Evolutionary conservation across 2,113 vertebrate genomes (phyloP), one percentile per base, ranked within the genome.

Genomic region (Zootoca vivipara): DNA sequence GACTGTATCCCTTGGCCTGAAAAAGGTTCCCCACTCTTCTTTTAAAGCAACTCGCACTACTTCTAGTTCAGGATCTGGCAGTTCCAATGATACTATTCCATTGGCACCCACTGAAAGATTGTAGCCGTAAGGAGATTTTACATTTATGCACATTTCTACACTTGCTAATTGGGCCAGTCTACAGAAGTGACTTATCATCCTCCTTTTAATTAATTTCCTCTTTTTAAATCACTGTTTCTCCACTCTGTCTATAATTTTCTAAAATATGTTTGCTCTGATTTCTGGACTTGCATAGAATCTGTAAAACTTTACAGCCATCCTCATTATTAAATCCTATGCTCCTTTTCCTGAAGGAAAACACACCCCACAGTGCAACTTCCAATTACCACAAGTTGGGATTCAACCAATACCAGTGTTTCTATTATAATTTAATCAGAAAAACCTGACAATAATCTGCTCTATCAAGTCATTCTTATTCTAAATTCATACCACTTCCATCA

Each of bases 401-500:
- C 1, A 0, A 83, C 40, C 24, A 67, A 78, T 69, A 42, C 85
- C 70, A 85, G 88, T 69, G 20, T 38, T 85, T 89, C 87, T 81
- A 26, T 89, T 0, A 1, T 64, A 83, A 87, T 89, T 67, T 56
- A 88, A 93, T 92, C 90, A 86, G 82, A 22, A 86, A 62, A 90
- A 84, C 86, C 78, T 90, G 65, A 28, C 33, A 85, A 91, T 77
- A 90, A 82, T 72, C 85, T 83, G 33, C 84, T 86, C 91, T 93
- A 90, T 93, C 93, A 92, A 92, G 69, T 72, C 33, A 74, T 88
- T 88, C 89, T 94, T 94, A 89, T 86, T 95, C 93, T 88, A 28
- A 87, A 89, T 92, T 91, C 86, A 15, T 82, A 92, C 35, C 22
- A 82, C 91, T 92, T 92, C 83, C 64, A 89, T 70, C 80, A 81